Percentiles rank a stretch among this genome's conserved stretches.
phyloP scores from a whole-genome alignment of 2,113 vertebrate species.

The Percopsis transmontana region DNA sequence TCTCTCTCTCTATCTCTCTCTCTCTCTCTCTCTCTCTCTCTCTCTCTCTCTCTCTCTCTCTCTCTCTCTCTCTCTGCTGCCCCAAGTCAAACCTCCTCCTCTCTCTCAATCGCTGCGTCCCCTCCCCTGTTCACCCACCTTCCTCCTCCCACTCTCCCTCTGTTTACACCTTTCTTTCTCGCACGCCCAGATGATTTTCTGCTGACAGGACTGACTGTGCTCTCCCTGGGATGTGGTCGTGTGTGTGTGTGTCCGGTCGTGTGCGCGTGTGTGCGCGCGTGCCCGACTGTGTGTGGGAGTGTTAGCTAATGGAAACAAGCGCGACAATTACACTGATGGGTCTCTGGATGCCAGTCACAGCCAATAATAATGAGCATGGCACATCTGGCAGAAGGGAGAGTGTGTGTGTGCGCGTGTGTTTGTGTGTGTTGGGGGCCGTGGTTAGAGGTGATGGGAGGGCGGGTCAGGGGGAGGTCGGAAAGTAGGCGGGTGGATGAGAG shows the following conservation, averaged over 20 bases:
- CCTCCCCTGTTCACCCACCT: not conserved
- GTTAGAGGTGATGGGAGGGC: too few relatives aligned
- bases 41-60: not conserved
- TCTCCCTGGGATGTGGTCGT: slow-evolving; percentile 36
- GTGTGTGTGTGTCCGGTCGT: slow-evolving; percentile 21
- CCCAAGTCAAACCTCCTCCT: not conserved
- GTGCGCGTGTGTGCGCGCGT: slow-evolving; percentile 16
- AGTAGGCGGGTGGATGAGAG: not conserved
- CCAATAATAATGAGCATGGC: slow-evolving; percentile 48
- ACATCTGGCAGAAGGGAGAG: slow-evolving; percentile 51
- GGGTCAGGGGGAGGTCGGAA: not conserved
- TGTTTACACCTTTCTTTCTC: slow-evolving; percentile 4
- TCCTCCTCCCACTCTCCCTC: slow-evolving; percentile 3
- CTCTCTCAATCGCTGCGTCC: not conserved
- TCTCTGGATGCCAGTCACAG: slow-evolving; percentile 53
- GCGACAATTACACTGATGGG: slow-evolving; percentile 50
- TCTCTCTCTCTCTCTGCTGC: not conserved
- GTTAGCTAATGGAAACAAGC: slow-evolving; percentile 57
- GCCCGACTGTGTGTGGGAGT: slow-evolving; percentile 11
- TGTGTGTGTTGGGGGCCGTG: not conserved
- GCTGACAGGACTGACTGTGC: slow-evolving; percentile 39
- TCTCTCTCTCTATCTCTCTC: slow-evolving; percentile 37
- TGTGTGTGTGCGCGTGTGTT: not conserved
- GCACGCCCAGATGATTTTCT: slow-evolving; percentile 20
- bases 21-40: slow-evolving; percentile 17